Conservation (phyloP, 2,888 invertebrate species). For the Hipparchia sbordonii region DNA sequence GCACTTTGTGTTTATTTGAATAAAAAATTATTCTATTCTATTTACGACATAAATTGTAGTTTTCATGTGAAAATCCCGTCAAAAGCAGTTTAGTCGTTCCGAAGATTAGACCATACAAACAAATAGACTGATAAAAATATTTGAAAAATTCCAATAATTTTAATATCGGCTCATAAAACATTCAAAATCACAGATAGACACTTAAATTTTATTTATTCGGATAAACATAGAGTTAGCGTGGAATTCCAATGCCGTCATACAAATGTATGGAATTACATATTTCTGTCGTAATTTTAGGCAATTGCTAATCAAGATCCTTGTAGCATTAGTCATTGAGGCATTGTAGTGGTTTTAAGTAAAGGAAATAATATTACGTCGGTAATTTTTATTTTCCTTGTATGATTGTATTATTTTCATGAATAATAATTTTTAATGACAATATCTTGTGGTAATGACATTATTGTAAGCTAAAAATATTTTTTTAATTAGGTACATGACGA, state of each 20-base stretch:
- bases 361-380: neutral
- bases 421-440: neutral
- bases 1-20: no score
- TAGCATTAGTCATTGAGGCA: slow-evolving; percentile 16
- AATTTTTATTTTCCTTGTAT: neutral
- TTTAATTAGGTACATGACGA: neutral
- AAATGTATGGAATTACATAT: slow-evolving; percentile 20
- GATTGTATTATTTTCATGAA: neutral
- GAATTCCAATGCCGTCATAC: slow-evolving; percentile 25
- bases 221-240: neutral
- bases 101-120: no score
- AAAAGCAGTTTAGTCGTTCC: no score
- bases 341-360: slow-evolving; percentile 10
- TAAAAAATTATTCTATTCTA: no score
- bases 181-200: no score
- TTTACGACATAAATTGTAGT: no score
- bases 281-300: slow-evolving; percentile 18
- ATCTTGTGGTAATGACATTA: slow-evolving; percentile 1
- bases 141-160: no score
- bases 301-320: slow-evolving; percentile 12
- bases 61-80: no score
- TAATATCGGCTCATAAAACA: no score
- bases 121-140: no score
- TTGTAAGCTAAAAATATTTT: neutral
- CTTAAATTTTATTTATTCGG: slow-evolving; percentile 20